These are phyloP conservation scores for Nanorana parkeri DNA, from an alignment of 2,113 vertebrate species.

Conservation along the genomic window DNA sequence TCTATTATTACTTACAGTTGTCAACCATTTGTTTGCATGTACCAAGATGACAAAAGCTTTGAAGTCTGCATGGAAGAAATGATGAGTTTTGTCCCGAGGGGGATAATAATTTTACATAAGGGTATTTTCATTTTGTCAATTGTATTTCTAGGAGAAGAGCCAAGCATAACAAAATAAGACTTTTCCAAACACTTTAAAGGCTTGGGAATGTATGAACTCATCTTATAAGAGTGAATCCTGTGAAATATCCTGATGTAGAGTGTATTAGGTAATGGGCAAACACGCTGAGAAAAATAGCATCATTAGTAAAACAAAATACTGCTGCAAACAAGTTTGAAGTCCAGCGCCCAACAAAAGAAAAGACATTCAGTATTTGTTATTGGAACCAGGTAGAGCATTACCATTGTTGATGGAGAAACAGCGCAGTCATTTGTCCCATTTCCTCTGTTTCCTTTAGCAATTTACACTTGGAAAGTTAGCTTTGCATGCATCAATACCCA, in stretches of 20 bases:
- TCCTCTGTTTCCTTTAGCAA: constrained; percentile 27
- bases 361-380: constrained; percentile 39
- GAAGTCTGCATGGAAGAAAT: constrained; percentile 18
- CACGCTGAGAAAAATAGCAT: constrained; percentile 33
- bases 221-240: constrained; percentile 49
- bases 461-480: neutral
- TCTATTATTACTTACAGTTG: neutral
- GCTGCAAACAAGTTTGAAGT: constrained; percentile 10
- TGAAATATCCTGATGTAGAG: constrained; percentile 34
- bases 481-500: too few species aligned
- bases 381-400: constrained; percentile 36
- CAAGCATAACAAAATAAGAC: constrained; percentile 49
- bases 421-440: constrained; percentile 10
- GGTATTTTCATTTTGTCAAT: constrained; percentile 46
- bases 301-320: constrained; percentile 37
- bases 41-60: constrained; percentile 5
- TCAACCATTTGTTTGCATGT: constrained; percentile 6
- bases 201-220: constrained; percentile 49
- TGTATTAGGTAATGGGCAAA: constrained; percentile 46
- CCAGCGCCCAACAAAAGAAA: constrained; percentile 18
- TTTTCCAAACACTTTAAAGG: constrained; percentile 43
- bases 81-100: constrained; percentile 17
- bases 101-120: constrained; percentile 31
- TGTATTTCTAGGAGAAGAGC: constrained; percentile 48
- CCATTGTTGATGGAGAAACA: constrained; percentile 11